A percentile compares a stretch with the other conserved stretches of the same genome.
Evolutionary conservation across 1,140 invertebrate species (phyloP).

Genomic region (Polypedilum vanderplanki): DNA sequence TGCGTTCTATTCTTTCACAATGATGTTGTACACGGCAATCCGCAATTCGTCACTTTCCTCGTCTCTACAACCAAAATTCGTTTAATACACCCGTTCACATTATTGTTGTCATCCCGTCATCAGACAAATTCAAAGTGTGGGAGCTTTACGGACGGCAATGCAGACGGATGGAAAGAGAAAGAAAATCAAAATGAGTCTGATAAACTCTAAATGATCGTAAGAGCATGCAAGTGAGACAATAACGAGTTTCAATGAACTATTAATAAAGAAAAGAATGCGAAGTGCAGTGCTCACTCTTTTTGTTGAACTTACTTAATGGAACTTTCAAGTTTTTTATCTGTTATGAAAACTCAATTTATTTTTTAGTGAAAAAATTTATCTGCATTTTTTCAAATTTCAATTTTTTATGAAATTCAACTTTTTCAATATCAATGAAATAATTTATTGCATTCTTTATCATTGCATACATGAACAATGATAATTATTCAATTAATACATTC

Average conservation of each 20-base stretch:
- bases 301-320: no score
- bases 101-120: background rate
- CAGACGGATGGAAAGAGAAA: background rate
- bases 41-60: constrained; percentile 16
- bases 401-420: no score
- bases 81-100: background rate
- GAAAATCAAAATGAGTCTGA: background rate
- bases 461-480: no score
- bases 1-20: background rate
- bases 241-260: background rate
- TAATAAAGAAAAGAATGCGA: background rate
- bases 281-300: no score
- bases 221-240: background rate
- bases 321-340: no score
- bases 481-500: no score
- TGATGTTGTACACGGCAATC: constrained; percentile 16
- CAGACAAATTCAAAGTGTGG: no score
- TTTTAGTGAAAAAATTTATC: no score
- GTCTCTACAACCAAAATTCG: background rate
- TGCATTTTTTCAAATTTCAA: no score
- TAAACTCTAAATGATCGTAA: background rate
- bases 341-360: no score
- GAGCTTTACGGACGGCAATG: background rate
- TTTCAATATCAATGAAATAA: no score
- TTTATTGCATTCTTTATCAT: no score